Evolutionary conservation across 1,140 invertebrate species (phyloP).

Genomic region (Thaumatotibia leucotreta): DNA sequence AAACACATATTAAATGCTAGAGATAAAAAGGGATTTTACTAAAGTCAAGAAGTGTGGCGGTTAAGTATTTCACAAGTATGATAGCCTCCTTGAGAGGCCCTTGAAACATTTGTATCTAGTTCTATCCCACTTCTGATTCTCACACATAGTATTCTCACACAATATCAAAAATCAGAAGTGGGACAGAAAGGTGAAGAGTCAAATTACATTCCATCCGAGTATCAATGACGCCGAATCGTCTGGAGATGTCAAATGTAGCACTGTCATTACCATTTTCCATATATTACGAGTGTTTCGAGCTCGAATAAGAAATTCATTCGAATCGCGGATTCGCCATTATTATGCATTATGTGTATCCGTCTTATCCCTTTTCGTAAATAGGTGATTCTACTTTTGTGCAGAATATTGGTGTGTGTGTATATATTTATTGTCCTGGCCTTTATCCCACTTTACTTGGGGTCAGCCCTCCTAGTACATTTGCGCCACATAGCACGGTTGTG

Average conservation of each 20-base stretch:
- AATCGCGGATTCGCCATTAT: background rate
- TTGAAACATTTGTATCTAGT: no score
- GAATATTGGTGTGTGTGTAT: no score
- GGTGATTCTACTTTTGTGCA: background rate
- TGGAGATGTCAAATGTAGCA: background rate
- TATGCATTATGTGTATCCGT: background rate
- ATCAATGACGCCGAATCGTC: background rate
- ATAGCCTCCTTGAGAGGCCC: no score
- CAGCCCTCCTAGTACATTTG: no score
- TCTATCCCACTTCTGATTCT: background rate
- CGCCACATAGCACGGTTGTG: no score
- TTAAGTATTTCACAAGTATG: no score
- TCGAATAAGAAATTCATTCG: background rate
- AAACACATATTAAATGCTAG: no score
- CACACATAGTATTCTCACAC: background rate
- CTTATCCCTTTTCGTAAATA: background rate
- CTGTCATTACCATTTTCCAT: background rate
- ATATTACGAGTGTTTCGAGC: background rate
- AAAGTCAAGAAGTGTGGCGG: no score
- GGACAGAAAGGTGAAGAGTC: background rate
- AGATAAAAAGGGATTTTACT: no score
- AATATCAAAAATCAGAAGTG: background rate
- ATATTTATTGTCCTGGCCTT: no score
- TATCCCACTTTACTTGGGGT: no score
- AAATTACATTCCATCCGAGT: background rate